Conservation (phyloP, 1,140 invertebrate genomes). For the Reticulitermes speratus region DNA sequence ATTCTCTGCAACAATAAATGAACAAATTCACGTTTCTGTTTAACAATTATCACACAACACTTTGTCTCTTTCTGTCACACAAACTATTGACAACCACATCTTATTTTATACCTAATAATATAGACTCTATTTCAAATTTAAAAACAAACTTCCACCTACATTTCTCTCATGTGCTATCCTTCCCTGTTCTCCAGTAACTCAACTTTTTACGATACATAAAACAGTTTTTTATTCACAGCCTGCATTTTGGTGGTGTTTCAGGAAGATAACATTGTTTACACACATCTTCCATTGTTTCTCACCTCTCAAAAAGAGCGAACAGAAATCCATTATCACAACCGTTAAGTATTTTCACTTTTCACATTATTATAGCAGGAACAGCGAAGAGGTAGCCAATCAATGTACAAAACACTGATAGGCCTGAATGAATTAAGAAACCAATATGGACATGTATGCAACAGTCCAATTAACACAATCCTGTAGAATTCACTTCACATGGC, state of each 20-base stretch:
- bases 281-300: constrained; percentile 24
- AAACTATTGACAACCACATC: neutral
- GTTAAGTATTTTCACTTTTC: constrained; percentile 28
- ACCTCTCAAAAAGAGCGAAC: constrained; percentile 22
- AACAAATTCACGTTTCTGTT: constrained; percentile 20
- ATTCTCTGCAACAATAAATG: constrained; percentile 31
- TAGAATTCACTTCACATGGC: too few species aligned
- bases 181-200: constrained; percentile 15
- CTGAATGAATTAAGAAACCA: constrained; percentile 19
- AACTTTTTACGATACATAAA: constrained; percentile 23
- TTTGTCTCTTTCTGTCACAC: neutral
- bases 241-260: constrained; percentile 32
- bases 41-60: neutral
- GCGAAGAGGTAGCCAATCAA: neutral
- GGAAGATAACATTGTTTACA: constrained; percentile 20
- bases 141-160: constrained; percentile 12
- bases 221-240: constrained; percentile 32
- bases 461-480: neutral
- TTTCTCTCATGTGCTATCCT: neutral
- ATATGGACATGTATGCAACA: neutral
- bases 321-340: constrained; percentile 33
- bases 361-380: constrained; percentile 28
- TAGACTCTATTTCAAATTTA: constrained; percentile 19
- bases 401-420: neutral
- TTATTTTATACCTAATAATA: constrained; percentile 24